Conservation (phyloP, 2,797 vertebrate species). For the Lepus townsendii region DNA sequence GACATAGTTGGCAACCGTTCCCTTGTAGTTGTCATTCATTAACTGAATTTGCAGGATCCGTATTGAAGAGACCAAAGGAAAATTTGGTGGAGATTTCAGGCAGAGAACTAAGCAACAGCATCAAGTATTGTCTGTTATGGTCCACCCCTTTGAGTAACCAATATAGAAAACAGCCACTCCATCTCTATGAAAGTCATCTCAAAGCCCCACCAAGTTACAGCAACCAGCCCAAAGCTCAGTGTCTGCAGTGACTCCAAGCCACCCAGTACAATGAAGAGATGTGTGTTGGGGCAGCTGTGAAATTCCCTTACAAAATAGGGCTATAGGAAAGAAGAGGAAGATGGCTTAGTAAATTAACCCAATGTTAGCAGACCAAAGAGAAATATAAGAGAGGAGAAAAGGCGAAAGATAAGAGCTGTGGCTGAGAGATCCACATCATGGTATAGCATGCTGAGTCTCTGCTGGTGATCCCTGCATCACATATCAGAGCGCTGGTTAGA, state of each 20-base stretch:
- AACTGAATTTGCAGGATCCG: background rate
- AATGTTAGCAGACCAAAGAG: background rate
- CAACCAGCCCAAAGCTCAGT: background rate
- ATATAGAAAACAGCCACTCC: background rate
- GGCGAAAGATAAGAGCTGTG: rapidly evolving
- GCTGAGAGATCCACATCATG: background rate
- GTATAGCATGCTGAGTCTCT: too few relatives aligned
- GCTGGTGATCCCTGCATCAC: too few relatives aligned
- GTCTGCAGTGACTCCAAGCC: background rate
- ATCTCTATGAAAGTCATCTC: background rate
- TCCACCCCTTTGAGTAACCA: background rate
- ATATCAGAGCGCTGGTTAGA: too few relatives aligned
- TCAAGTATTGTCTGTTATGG: background rate
- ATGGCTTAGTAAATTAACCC: background rate
- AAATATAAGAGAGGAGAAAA: background rate
- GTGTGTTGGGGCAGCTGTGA: background rate
- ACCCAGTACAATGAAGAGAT: background rate
- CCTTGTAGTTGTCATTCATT: background rate
- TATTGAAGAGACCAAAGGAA: background rate
- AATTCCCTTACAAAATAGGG: background rate
- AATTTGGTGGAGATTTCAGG: background rate
- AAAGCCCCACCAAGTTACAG: background rate
- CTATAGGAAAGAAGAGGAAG: background rate
- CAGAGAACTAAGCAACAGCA: background rate
- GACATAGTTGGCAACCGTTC: background rate